Conservation (phyloP, 1,140 invertebrate genomes). For the Centruroides vittatus region DNA sequence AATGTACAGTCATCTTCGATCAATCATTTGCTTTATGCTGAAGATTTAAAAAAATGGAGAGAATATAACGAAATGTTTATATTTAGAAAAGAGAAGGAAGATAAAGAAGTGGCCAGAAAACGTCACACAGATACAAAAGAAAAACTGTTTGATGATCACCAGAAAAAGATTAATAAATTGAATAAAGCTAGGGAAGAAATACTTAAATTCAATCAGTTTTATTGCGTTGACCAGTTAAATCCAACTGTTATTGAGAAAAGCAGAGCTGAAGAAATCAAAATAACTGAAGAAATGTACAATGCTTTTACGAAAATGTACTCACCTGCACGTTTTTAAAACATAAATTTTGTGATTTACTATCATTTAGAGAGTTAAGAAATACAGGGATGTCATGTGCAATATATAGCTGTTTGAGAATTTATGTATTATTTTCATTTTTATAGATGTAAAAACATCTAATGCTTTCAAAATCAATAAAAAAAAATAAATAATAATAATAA, state of each 20-base stretch:
- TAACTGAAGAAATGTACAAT: too few species aligned
- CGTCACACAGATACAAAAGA: neutral
- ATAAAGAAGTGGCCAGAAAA: neutral
- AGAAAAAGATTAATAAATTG: too few species aligned
- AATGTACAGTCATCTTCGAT: neutral
- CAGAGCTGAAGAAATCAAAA: neutral
- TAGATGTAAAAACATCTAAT: too few species aligned
- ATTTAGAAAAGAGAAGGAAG: neutral
- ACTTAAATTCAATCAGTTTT: constrained; percentile 7
- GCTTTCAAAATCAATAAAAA: too few species aligned
- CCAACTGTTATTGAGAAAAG: neutral
- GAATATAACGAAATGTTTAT: neutral
- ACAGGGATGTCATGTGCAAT: too few species aligned
- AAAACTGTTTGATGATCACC: neutral
- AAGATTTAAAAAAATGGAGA: neutral
- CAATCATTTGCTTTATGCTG: neutral
- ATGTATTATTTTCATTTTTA: too few species aligned
- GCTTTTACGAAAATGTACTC: too few species aligned
- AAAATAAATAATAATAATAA: too few species aligned
- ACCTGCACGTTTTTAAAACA: too few species aligned
- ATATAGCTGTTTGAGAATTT: too few species aligned
- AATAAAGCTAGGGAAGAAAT: neutral
- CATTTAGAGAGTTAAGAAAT: too few species aligned
- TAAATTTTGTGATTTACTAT: too few species aligned
- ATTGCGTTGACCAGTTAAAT: constrained; percentile 2